These are phyloP conservation scores for Antennarius maculatus DNA, from an alignment of 2,797 vertebrate species.

Conservation along the genomic window DNA sequence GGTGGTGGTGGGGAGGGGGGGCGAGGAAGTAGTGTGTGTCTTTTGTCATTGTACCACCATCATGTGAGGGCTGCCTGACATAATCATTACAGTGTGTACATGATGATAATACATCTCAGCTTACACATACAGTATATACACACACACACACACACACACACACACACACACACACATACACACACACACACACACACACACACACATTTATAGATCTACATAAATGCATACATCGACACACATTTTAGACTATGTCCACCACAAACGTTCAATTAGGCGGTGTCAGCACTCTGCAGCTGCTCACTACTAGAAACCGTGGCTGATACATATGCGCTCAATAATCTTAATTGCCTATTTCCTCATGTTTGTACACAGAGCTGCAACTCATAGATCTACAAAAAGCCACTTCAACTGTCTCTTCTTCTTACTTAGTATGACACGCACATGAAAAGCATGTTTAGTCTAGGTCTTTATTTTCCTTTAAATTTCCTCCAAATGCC, in stretches of 20 bases:
- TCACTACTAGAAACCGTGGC: constrained; percentile 14
- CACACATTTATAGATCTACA: neutral
- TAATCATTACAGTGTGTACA: constrained; percentile 55
- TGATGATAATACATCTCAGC: constrained; percentile 30
- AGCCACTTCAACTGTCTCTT: constrained; percentile 39
- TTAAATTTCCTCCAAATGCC: constrained; percentile 46
- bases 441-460: constrained; percentile 52
- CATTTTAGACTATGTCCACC: constrained; percentile 9
- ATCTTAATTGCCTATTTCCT: constrained; percentile 55
- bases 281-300: constrained; percentile 45
- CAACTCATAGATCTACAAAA: constrained; percentile 39
- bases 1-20: too few relatives aligned
- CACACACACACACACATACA: constrained; percentile 8
- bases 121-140: constrained; percentile 20
- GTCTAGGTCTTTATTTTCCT: constrained; percentile 50
- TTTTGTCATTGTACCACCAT: constrained; percentile 41
- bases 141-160: neutral
- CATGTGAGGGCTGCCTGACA: constrained; percentile 53
- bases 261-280: constrained; percentile 10
- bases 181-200: neutral
- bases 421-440: constrained; percentile 61
- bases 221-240: constrained; percentile 7
- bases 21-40: constrained; percentile 14
- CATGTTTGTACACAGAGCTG: constrained; percentile 48
- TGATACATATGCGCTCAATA: constrained; percentile 38